Evolutionary conservation across 2,888 invertebrate species (phyloP).

Genomic region (Eupithecia subfuscata): DNA sequence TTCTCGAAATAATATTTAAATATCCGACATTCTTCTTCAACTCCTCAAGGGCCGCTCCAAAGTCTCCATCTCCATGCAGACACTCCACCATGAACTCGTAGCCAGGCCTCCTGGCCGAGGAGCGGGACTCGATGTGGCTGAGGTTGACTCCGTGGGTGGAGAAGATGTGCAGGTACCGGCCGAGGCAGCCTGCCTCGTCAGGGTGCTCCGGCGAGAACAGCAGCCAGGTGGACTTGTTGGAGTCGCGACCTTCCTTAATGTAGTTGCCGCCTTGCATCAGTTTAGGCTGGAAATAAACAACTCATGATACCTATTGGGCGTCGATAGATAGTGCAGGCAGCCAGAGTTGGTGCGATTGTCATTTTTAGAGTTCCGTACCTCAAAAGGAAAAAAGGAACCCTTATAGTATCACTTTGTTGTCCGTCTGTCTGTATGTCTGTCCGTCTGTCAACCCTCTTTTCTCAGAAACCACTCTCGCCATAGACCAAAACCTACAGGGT

Average conservation of each 20-base stretch:
- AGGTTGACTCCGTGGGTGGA: constrained; percentile 92
- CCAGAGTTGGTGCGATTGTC: neutral
- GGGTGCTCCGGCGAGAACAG: constrained; percentile 93
- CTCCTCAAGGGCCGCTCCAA: constrained; percentile 90
- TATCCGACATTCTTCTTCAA: constrained; percentile 89
- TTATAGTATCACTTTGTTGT: too few relatives aligned
- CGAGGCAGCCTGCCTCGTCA: constrained; percentile 94
- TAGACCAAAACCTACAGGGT: too few relatives aligned
- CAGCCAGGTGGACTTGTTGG: constrained; percentile 90
- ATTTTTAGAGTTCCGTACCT: too few relatives aligned
- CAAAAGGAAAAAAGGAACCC: too few relatives aligned
- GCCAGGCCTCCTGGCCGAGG: constrained; percentile 90
- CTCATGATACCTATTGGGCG: neutral
- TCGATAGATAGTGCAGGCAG: neutral
- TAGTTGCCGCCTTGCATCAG: constrained; percentile 92
- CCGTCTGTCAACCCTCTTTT: too few relatives aligned
- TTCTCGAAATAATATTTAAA: constrained; percentile 94
- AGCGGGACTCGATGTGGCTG: constrained; percentile 95
- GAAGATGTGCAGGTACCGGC: constrained; percentile 94
- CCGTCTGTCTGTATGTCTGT: too few relatives aligned
- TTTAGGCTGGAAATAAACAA: constrained; percentile 86
- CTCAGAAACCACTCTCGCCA: too few relatives aligned
- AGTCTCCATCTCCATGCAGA: constrained; percentile 88
- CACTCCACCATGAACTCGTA: constrained; percentile 99
- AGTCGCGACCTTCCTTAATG: constrained; percentile 91